These are phyloP conservation scores for Aphaenogaster ashmeadi DNA, from an alignment of 1,140 invertebrate genomes.

Conservation along the genomic window DNA sequence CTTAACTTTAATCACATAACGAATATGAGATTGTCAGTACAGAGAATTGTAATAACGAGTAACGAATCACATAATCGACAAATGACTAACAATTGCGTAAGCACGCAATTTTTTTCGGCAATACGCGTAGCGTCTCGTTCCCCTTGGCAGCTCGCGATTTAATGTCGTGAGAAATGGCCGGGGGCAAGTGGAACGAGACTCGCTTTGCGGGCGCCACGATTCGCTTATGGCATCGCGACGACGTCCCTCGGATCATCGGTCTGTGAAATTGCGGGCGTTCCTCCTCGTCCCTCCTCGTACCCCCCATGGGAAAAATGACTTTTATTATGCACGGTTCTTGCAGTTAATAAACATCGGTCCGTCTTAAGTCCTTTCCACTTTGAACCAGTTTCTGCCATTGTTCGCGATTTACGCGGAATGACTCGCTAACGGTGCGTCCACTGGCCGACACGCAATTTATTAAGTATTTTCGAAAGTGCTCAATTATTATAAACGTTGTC, in stretches of 20 bases:
- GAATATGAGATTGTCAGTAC: not conserved
- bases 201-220: not conserved
- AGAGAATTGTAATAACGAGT: not conserved
- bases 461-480: conserved; percentile 16
- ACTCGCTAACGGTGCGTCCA: conserved; percentile 44
- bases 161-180: conserved; percentile 46
- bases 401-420: conserved; percentile 32
- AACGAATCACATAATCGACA: not conserved
- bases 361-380: conserved; percentile 46
- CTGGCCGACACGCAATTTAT: conserved; percentile 40
- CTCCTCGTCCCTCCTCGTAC: not conserved
- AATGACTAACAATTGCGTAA: conserved; percentile 14
- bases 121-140: not conserved
- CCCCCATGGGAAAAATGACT: conserved; percentile 25
- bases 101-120: conserved; percentile 31
- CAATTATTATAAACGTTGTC: conserved; percentile 21
- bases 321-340: conserved; percentile 62
- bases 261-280: conserved; percentile 50
- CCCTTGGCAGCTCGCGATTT: conserved; percentile 10
- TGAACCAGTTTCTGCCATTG: conserved; percentile 47
- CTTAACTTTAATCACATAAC: conserved; percentile 34
- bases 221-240: conserved; percentile 43
- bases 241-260: conserved; percentile 54
- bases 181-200: conserved; percentile 49
- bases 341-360: conserved; percentile 58